Percentiles rank a stretch among this genome's conserved stretches.
phyloP scores from a whole-genome alignment of 1,140 invertebrate species.

The Oncopeltus fasciatus region DNA sequence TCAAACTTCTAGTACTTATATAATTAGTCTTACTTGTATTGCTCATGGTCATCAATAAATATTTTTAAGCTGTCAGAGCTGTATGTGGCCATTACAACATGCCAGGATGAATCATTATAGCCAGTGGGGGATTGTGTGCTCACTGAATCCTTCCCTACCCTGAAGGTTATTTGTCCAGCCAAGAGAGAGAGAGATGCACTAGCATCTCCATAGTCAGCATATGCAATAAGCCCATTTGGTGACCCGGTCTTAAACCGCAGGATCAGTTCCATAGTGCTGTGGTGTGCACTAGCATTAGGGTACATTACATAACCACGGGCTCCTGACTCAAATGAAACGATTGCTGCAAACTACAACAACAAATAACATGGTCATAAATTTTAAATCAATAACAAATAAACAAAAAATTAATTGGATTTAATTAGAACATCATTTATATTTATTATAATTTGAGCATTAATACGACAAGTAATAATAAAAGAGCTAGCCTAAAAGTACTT shows the following conservation, averaged over 20 bases:
- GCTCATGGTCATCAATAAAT: conserved; percentile 69
- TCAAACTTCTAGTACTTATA: background rate
- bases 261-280: conserved; percentile 53
- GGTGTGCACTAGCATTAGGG: conserved; percentile 37
- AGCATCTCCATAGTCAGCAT: conserved; percentile 48
- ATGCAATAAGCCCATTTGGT: conserved; percentile 62
- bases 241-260: conserved; percentile 78
- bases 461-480: too few species aligned
- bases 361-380: conserved; percentile 1
- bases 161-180: conserved; percentile 53
- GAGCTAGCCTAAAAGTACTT: too few species aligned
- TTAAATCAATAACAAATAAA: too few species aligned
- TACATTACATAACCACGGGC: conserved; percentile 47
- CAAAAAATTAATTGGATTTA: too few species aligned
- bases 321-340: conserved; percentile 44
- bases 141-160: conserved; percentile 41
- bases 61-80: conserved; percentile 43
- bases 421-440: too few species aligned
- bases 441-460: too few species aligned
- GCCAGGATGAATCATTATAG: conserved; percentile 84
- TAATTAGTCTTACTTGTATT: conserved; percentile 45
- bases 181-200: conserved; percentile 46
- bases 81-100: conserved; percentile 71
- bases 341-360: conserved; percentile 36
- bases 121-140: conserved; percentile 39